Conservation (phyloP, 1,140 invertebrate species). For the Solenopsis fugax region DNA sequence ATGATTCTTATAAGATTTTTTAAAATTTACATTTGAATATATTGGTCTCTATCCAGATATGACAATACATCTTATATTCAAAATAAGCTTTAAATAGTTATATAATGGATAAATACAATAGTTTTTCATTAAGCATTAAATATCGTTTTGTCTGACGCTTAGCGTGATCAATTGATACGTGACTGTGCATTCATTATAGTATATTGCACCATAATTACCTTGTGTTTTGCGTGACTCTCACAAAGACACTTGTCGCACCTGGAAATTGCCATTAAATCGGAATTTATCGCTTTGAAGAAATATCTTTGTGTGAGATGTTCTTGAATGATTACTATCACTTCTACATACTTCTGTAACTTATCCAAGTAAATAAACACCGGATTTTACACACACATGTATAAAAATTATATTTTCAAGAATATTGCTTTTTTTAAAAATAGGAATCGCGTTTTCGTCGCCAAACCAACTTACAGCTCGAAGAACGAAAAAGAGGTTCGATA, state of each 20-base stretch:
- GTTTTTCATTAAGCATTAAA: background rate
- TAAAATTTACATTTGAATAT: background rate
- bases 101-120: background rate
- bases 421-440: background rate
- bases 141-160: background rate
- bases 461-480: background rate
- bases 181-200: slow-evolving; percentile 11
- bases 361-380: background rate
- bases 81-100: background rate
- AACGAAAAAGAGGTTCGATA: slow-evolving; percentile 34
- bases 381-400: background rate
- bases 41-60: background rate
- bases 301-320: background rate
- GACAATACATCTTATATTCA: background rate
- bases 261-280: background rate
- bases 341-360: background rate
- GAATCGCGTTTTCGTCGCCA: background rate
- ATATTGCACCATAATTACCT: background rate
- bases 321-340: background rate
- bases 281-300: slow-evolving; percentile 26
- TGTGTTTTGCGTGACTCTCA: slow-evolving; percentile 14
- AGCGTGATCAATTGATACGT: background rate
- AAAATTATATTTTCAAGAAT: slow-evolving; percentile 7
- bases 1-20: background rate
- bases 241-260: slow-evolving; percentile 13